phyloP scores from a whole-genome alignment of 2,113 vertebrate species.

The Pongo pygmaeus region DNA sequence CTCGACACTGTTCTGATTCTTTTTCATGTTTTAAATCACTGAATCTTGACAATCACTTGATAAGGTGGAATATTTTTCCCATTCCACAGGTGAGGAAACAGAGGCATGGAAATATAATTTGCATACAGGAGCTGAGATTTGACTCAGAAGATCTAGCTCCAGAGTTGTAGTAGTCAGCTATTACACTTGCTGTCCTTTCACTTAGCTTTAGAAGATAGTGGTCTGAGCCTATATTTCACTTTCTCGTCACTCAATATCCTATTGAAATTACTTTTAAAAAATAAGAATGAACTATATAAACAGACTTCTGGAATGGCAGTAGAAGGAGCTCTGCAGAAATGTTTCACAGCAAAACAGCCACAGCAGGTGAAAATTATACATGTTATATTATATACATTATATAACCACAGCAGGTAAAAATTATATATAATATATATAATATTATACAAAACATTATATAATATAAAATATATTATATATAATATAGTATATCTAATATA shows the following conservation, averaged over 20 bases:
- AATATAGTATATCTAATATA: no score
- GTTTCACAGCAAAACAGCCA: not conserved
- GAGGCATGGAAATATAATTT: not conserved
- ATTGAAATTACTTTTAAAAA: not conserved
- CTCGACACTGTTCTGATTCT: not conserved
- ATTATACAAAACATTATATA: no score
- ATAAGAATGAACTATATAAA: not conserved
- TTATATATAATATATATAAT: no score
- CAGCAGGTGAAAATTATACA: not conserved
- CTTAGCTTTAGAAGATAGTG: not conserved
- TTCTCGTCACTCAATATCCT: not conserved
- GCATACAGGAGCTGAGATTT: not conserved
- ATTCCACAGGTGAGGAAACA: not conserved
- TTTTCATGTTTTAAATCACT: not conserved
- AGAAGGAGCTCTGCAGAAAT: not conserved
- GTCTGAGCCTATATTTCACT: not conserved
- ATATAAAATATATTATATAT: no score
- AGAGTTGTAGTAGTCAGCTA: not conserved
- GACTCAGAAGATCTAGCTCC: not conserved
- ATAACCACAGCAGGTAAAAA: no score
- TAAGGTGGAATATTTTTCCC: not conserved
- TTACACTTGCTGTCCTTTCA: not conserved
- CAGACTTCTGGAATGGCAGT: not conserved
- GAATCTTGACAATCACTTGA: not conserved
- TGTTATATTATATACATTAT: not conserved